These are phyloP conservation scores for Terebella lapidaria DNA, from an alignment of 2,888 invertebrate genomes.

Conservation along the genomic window DNA sequence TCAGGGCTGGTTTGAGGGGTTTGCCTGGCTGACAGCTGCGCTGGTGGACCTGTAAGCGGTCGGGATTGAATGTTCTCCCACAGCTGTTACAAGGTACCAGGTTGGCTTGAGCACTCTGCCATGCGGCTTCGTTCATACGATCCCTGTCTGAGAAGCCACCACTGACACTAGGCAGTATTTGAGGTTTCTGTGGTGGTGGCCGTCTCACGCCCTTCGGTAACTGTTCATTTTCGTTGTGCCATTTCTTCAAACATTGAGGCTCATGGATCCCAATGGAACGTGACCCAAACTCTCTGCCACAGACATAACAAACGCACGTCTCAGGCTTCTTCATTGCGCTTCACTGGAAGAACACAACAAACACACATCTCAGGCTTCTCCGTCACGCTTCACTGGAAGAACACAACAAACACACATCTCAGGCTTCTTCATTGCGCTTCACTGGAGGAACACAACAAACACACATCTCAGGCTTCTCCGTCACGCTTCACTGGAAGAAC, in stretches of 20 bases:
- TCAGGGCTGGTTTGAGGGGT: constrained; percentile 17
- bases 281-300: constrained; percentile 64
- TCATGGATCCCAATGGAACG: constrained; percentile 65
- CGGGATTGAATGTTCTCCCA: constrained; percentile 66
- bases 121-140: constrained; percentile 56
- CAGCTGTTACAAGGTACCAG: constrained; percentile 62
- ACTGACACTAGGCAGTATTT: constrained; percentile 37
- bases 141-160: constrained; percentile 11
- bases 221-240: constrained; percentile 61
- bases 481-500: too few relatives aligned
- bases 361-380: too few relatives aligned
- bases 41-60: constrained; percentile 63
- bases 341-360: too few relatives aligned
- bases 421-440: too few relatives aligned
- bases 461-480: too few relatives aligned
- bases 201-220: constrained; percentile 58
- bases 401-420: too few relatives aligned
- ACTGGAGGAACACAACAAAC: too few relatives aligned
- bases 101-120: constrained; percentile 60
- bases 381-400: too few relatives aligned
- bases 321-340: not conserved
- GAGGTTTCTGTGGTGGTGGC: constrained; percentile 61
- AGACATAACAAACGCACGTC: constrained; percentile 59
- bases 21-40: constrained; percentile 56
- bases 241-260: constrained; percentile 65